phyloP scores from a whole-genome alignment of 2,888 invertebrate species.

The Apotomis capreana region DNA sequence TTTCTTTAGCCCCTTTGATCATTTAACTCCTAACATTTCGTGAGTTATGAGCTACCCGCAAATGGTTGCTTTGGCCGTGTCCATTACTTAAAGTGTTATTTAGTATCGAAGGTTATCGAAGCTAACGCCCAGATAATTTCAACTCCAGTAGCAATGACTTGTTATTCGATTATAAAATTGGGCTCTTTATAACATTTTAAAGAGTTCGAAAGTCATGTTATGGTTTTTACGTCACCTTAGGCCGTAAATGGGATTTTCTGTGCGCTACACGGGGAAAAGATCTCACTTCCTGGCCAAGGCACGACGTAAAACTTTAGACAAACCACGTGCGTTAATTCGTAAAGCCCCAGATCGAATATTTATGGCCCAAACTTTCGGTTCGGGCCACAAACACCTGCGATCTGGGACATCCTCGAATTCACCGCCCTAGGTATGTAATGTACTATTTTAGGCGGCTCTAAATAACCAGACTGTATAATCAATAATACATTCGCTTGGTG shows the following conservation, averaged over 20 bases:
- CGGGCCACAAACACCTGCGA: too few relatives aligned
- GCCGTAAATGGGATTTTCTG: too few relatives aligned
- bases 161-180: constrained; percentile 38
- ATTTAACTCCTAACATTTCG: neutral
- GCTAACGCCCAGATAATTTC: constrained; percentile 22
- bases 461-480: constrained; percentile 23
- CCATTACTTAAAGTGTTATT: constrained; percentile 19
- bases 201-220: neutral
- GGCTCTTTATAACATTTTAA: constrained; percentile 1
- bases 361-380: too few relatives aligned
- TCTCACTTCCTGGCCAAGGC: too few relatives aligned
- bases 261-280: too few relatives aligned
- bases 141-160: constrained; percentile 32
- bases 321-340: too few relatives aligned
- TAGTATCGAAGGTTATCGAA: constrained; percentile 36
- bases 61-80: constrained; percentile 10
- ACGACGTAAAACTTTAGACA: too few relatives aligned
- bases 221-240: neutral
- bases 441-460: neutral
- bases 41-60: neutral
- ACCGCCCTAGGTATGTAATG: too few relatives aligned
- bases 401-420: too few relatives aligned
- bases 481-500: constrained; percentile 45
- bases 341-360: too few relatives aligned
- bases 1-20: neutral